Base-by-base conservation (phyloP, 2,113 vertebrate species). In the Vidua chalybeata region DNA sequence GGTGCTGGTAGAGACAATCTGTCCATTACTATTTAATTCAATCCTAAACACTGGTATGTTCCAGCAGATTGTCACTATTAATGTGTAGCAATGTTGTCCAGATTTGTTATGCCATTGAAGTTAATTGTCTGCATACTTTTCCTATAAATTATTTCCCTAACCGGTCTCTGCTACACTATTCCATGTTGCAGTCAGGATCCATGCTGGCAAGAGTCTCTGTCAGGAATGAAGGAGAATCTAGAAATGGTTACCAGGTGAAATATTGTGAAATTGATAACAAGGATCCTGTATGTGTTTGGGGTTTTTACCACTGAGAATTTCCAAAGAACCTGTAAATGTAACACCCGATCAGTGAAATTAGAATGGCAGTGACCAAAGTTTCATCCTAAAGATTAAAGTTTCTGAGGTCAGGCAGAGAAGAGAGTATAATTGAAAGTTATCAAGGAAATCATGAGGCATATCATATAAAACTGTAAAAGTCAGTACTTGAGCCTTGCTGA, bases 371-470 rank as follows among this genome's bases (percentile, higher is more conserved):
- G 48, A 74, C 51, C 63, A 8, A 90, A 93, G 83, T 90, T 93
- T 86, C 59, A 9, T 59, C 21, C 9, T 2, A 16, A 83, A 88
- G 64, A 86, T 77, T 51, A 74, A 90, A 92, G 85, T 95, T 95
- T 80, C 82, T 81, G 79, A 96, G 85, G 90, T 97, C 82, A 92
- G 43, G 55, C 39, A 86, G 64, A 74, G 56, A 93, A 77, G 45
- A 92, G 41, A 87, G 43, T 11, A 6, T 95, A 96, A 96, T 30
- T 94, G 67, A 93, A 63, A 93, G 43, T 90, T 95, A 93, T 90
- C 84, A 91, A 88, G 82, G 83, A 95, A 87, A 91, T 94, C 95
- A 88, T 96, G 81, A 93, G 52, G 87, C 79, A 30, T 94, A 90
- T 96, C 21, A 23, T 95, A 85, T 84, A 92, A 96, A 96, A 93